phyloP scores from a whole-genome alignment of 53 echinoderm and acorn worm genomes.

The Glandiceps talaboti region DNA sequence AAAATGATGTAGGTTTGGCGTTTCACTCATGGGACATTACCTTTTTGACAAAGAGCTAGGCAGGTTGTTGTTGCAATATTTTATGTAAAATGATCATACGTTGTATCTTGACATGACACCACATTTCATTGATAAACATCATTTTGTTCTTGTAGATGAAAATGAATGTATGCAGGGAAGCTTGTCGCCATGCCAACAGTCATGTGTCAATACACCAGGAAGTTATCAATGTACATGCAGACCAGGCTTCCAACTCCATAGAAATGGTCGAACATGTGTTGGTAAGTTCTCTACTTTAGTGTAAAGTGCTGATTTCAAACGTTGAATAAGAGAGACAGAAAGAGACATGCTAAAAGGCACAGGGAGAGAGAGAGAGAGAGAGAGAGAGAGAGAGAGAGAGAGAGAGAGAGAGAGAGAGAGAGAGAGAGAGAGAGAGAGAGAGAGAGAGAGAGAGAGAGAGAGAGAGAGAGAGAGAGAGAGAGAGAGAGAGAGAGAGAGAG shows the following conservation, averaged over 20 bases:
- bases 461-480: background rate
- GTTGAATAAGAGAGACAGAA: background rate
- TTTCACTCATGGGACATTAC: too few relatives aligned
- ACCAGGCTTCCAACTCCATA: conserved; percentile 27
- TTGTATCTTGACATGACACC: too few relatives aligned
- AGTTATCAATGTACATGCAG: conserved; percentile 68
- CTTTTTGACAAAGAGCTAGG: too few relatives aligned
- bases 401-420: background rate
- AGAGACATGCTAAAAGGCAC: background rate
- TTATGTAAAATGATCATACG: too few relatives aligned
- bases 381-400: background rate
- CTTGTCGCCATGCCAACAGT: conserved; percentile 41
- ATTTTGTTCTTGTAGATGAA: conserved; percentile 28
- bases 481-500: conserved; percentile 1
- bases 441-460: background rate
- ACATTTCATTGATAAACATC: too few relatives aligned
- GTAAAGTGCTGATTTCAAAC: too few relatives aligned
- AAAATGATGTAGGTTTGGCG: too few relatives aligned
- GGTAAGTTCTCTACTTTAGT: too few relatives aligned
- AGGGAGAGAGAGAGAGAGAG: too few relatives aligned
- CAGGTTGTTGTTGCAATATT: too few relatives aligned
- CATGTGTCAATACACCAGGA: conserved; percentile 67
- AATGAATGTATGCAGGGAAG: conserved; percentile 38
- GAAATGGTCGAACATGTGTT: conserved; percentile 12
- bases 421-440: background rate